Evolutionary conservation across 2,888 invertebrate species (phyloP).

Genomic region (Luperina testacea): DNA sequence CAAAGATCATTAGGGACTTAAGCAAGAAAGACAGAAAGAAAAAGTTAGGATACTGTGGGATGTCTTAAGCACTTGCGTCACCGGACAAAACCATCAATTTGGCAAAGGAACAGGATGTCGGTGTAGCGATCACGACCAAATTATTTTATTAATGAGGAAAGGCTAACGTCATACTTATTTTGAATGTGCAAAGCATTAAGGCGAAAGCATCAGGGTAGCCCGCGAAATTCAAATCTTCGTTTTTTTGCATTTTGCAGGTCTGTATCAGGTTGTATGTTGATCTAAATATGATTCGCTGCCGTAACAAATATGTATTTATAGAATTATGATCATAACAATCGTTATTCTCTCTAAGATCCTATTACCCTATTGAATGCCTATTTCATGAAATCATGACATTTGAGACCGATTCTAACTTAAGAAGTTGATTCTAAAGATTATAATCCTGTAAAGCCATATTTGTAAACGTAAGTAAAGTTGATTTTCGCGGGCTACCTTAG

Average conservation of each 20-base stretch:
- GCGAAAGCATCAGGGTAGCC: not conserved
- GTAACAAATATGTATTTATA: not conserved
- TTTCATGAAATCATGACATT: not conserved
- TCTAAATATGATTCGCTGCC: not conserved
- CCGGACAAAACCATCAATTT: not conserved
- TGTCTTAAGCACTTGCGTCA: not conserved
- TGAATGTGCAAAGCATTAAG: slow-evolving; percentile 1
- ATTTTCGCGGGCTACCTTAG: not conserved
- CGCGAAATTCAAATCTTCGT: not conserved
- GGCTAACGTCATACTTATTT: slow-evolving; percentile 47
- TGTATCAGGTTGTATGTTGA: not conserved
- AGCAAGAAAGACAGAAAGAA: not conserved
- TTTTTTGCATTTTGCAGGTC: too few relatives aligned
- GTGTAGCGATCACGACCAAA: not conserved
- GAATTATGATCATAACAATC: too few relatives aligned
- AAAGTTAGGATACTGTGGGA: not conserved
- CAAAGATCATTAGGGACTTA: not conserved
- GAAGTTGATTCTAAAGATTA: not conserved
- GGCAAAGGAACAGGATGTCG: slow-evolving; percentile 17
- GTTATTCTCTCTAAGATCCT: not conserved
- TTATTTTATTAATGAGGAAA: slow-evolving; percentile 28
- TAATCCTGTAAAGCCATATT: not conserved
- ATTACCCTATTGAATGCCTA: not conserved
- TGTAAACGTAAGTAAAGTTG: not conserved
- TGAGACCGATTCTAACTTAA: not conserved